Evolutionary conservation across 2,797 vertebrate genomes (phyloP), one percentile per base, ranked within the genome.

Genomic region (Sebastes flavidus): DNA sequence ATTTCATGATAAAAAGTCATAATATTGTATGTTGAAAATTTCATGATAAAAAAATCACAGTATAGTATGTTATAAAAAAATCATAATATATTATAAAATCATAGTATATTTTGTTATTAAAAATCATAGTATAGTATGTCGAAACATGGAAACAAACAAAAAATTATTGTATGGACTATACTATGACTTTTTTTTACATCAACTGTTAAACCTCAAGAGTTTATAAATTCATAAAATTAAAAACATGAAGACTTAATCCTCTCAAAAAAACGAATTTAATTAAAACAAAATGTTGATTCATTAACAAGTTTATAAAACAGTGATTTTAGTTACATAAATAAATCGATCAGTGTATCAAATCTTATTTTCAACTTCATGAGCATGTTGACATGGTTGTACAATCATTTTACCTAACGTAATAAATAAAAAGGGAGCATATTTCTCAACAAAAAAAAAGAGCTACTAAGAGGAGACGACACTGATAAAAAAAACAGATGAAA

Each of bases 301-400:
- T 96, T 97, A 98, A 98, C 97, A 99, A 98, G 97, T 98, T 98
- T 99, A 99, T 98, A 99, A 99, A 99, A 99, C 98, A 98, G 98
- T 97, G 97, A 99, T 49, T 49, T 98, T 98, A 98, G 97, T 98
- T 98, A 98, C 98, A 99, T 99, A 99, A 99, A 99, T 99, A 99
- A 99, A 98, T 98, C 94, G 96, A 97, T 98, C 96, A 97, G 95
- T 97, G 97, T 99, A 99, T 98, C 97, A 99, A 99, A 99, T 98
- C 96, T 98, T 97, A 97, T 97, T 97, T 97, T 97, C 96, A 97
- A 97, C 97, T 98, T 98, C 97, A 99, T 98, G 97, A 98, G 96
- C 96, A 97, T 97, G 97, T 97, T 95, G 97, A 98, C 97, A 97
- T 95, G 96, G 96, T 97, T 96, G 93, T 98, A 98, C 97, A 98